Percentiles rank a stretch among this genome's conserved stretches.
Conservation (phyloP, 2,888 invertebrate species). For the Pteria penguin region DNA sequence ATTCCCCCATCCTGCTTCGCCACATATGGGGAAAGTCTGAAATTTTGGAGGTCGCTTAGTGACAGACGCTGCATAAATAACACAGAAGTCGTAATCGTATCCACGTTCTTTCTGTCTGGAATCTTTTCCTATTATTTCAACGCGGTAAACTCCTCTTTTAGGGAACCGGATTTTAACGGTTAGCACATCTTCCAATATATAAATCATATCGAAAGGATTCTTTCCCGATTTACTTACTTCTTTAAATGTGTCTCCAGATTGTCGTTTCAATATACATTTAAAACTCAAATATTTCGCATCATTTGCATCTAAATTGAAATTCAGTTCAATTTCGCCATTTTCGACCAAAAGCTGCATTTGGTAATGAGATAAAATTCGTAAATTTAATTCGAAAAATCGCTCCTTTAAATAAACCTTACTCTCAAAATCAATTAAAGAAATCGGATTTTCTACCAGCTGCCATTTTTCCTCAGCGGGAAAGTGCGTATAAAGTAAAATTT, state of each 20-base stretch:
- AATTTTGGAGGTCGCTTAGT: constrained; percentile 54
- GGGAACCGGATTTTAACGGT: constrained; percentile 63
- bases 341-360: constrained; percentile 59
- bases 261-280: constrained; percentile 62
- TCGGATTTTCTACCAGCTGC: constrained; percentile 67
- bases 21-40: constrained; percentile 66
- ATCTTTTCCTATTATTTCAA: constrained; percentile 73
- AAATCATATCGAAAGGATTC: constrained; percentile 60
- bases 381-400: constrained; percentile 69
- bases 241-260: constrained; percentile 39
- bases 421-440: constrained; percentile 65
- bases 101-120: constrained; percentile 51
- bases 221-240: constrained; percentile 47
- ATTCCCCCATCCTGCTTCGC: constrained; percentile 72
- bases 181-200: constrained; percentile 58
- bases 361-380: constrained; percentile 63
- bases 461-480: constrained; percentile 68
- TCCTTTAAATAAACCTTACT: constrained; percentile 71
- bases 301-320: constrained; percentile 62
- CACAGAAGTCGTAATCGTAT: constrained; percentile 66
- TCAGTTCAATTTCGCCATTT: constrained; percentile 67
- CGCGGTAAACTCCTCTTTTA: constrained; percentile 64
- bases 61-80: constrained; percentile 61
- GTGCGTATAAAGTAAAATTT: constrained; percentile 69
- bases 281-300: constrained; percentile 58